A percentile compares a stretch with the other conserved stretches of the same genome.
phyloP scores from a whole-genome alignment of 2,888 invertebrate genomes.

The Tridacna crocea region DNA sequence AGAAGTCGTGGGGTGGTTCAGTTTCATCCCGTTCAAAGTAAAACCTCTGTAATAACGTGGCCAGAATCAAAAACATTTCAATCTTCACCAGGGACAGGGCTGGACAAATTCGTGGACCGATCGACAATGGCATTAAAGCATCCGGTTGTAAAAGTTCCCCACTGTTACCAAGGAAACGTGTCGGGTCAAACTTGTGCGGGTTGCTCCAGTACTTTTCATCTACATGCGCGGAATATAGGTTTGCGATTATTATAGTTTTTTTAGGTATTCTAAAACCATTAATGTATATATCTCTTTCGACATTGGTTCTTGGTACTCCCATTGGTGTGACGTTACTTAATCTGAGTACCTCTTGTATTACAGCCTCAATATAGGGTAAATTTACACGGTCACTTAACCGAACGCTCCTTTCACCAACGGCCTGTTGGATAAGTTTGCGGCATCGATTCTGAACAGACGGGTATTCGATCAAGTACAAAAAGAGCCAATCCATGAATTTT shows the following conservation, averaged over 20 bases:
- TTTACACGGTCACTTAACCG: conserved; percentile 4
- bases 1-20: conserved; percentile 2
- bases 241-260: conserved; percentile 16
- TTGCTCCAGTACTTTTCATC: conserved; percentile 25
- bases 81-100: conserved; percentile 14
- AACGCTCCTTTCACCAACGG: conserved; percentile 13
- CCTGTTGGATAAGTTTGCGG: not conserved
- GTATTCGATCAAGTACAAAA: conserved; percentile 27
- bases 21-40: conserved; percentile 5
- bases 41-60: conserved; percentile 25
- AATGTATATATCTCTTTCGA: conserved; percentile 13
- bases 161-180: conserved; percentile 14
- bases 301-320: conserved; percentile 26
- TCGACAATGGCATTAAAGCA: conserved; percentile 20
- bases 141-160: not conserved
- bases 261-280: conserved; percentile 28
- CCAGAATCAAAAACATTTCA: conserved; percentile 20
- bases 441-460: conserved; percentile 27
- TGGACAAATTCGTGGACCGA: conserved; percentile 21
- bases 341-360: conserved; percentile 15
- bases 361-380: conserved; percentile 22
- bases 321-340: conserved; percentile 24
- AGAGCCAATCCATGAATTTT: conserved; percentile 17
- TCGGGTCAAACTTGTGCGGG: conserved; percentile 19
- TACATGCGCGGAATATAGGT: conserved; percentile 21